These are phyloP conservation scores for Ennomos fuscantarius DNA, from an alignment of 2,888 invertebrate genomes.

Conservation along the genomic window DNA sequence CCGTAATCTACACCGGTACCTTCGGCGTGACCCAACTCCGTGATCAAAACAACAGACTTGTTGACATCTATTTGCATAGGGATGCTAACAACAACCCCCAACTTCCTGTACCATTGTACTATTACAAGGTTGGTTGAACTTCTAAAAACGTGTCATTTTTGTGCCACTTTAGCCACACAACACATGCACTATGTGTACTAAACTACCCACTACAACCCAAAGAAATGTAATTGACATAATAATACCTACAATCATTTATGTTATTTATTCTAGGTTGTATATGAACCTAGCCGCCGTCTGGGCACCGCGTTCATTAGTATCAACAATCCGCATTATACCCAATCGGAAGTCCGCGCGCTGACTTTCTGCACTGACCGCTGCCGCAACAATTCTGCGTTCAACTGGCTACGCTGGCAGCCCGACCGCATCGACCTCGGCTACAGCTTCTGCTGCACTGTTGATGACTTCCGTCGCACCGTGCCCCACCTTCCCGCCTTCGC, in stretches of 20 bases:
- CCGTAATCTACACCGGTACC: constrained; percentile 85
- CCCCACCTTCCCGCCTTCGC: constrained; percentile 82
- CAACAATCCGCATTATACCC: constrained; percentile 86
- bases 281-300: constrained; percentile 74
- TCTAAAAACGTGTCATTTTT: too few relatives aligned
- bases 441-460: constrained; percentile 86
- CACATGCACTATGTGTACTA: too few relatives aligned
- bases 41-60: constrained; percentile 66
- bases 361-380: constrained; percentile 83
- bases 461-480: constrained; percentile 82
- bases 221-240: too few relatives aligned
- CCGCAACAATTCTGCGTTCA: constrained; percentile 83
- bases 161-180: too few relatives aligned
- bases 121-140: constrained; percentile 63
- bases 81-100: constrained; percentile 63
- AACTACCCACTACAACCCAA: too few relatives aligned
- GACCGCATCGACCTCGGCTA: constrained; percentile 82
- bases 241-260: too few relatives aligned
- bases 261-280: constrained; percentile 71
- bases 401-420: constrained; percentile 86
- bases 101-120: constrained; percentile 73
- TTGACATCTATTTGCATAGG: constrained; percentile 69
- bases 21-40: constrained; percentile 85
- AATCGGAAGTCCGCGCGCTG: constrained; percentile 62
- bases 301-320: constrained; percentile 86